These are phyloP conservation scores for Copidosoma floridanum DNA, from an alignment of 1,140 invertebrate genomes.

Conservation along the genomic window DNA sequence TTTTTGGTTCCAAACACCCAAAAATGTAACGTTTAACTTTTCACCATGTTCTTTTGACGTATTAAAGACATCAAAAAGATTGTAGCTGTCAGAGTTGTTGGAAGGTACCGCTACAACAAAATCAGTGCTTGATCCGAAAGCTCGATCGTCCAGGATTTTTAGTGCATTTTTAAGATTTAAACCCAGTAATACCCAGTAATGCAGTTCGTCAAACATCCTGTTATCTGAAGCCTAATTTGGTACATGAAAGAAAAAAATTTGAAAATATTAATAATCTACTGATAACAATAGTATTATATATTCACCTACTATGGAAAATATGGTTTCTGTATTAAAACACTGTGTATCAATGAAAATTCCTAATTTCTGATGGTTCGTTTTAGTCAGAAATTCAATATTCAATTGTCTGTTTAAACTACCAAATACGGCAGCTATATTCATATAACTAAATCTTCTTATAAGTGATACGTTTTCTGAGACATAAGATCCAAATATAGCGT, in stretches of 20 bases:
- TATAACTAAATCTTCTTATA: not conserved
- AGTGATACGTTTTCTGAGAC: constrained; percentile 11
- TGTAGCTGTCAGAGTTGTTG: not conserved
- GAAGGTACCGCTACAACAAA: not conserved
- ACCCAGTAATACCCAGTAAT: not conserved
- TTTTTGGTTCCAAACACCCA: not conserved
- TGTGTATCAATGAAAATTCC: constrained; percentile 4
- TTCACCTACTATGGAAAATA: not conserved
- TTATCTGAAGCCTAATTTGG: not conserved
- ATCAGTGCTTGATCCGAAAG: not conserved
- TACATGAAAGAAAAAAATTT: not conserved
- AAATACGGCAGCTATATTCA: not conserved
- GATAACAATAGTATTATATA: not conserved
- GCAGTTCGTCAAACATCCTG: not conserved
- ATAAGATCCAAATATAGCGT: too few relatives aligned
- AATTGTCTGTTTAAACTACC: not conserved
- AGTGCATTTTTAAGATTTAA: not conserved
- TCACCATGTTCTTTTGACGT: not conserved
- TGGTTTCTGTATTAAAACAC: not conserved
- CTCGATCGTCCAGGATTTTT: not conserved
- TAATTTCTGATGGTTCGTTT: not conserved
- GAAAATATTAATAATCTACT: not conserved
- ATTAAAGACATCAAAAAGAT: not conserved
- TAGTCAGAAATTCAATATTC: not conserved
- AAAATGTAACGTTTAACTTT: not conserved